Evolutionary conservation across 1,140 invertebrate genomes (phyloP).

Genomic region (Trichonephila clavata): DNA sequence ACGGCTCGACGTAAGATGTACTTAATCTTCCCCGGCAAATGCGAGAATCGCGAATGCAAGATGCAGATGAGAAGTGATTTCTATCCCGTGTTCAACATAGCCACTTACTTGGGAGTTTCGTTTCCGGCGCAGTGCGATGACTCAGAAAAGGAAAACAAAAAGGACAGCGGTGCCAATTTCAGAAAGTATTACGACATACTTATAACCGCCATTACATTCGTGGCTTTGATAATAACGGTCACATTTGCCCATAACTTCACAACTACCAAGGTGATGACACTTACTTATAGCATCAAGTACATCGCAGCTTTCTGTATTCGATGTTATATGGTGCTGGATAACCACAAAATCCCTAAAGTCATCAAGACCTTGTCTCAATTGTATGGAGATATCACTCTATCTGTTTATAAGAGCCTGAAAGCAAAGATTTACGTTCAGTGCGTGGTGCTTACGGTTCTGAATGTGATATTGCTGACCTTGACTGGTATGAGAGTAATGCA

Average conservation of each 20-base stretch:
- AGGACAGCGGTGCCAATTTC: background rate
- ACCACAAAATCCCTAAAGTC: constrained; percentile 44
- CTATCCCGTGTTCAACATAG: constrained; percentile 48
- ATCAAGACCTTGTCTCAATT: constrained; percentile 51
- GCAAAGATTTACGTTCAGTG: constrained; percentile 51
- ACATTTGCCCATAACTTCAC: constrained; percentile 54
- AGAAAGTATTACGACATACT: constrained; percentile 49
- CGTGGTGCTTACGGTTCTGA: background rate
- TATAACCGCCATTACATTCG: background rate
- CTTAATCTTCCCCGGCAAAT: background rate
- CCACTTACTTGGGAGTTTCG: constrained; percentile 36
- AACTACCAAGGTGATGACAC: constrained; percentile 19
- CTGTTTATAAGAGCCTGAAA: constrained; percentile 51
- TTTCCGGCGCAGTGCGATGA: background rate
- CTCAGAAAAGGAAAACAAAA: background rate
- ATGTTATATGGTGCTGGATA: constrained; percentile 6
- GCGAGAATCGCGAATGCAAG: background rate
- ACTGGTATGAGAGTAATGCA: background rate
- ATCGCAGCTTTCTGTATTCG: constrained; percentile 41
- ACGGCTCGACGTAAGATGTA: constrained; percentile 37
- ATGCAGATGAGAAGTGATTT: constrained; percentile 58
- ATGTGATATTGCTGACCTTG: background rate
- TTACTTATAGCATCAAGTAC: constrained; percentile 58
- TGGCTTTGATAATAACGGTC: constrained; percentile 31
- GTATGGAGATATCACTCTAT: constrained; percentile 14